Conservation (phyloP, 2,888 invertebrate genomes). For the Cephus pulcher region DNA sequence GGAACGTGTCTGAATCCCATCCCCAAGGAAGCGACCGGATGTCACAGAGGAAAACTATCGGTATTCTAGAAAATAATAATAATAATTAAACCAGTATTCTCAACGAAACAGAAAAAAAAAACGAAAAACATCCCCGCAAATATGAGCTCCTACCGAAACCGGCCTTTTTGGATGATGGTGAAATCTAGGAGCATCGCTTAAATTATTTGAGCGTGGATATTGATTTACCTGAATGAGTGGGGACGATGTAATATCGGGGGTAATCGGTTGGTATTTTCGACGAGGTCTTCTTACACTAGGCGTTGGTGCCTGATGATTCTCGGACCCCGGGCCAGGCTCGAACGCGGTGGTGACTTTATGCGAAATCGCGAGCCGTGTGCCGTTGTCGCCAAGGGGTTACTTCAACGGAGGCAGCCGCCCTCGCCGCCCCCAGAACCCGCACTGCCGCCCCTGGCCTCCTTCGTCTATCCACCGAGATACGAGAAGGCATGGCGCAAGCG, state of each 20-base stretch:
- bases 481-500: conserved; percentile 39
- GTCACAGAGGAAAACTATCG: background rate
- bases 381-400: conserved; percentile 59
- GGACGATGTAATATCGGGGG: conserved; percentile 30
- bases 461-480: conserved; percentile 39
- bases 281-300: conserved; percentile 4
- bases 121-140: background rate
- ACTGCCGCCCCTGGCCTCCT: conserved; percentile 57
- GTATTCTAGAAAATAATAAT: background rate
- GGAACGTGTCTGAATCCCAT: background rate
- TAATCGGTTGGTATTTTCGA: conserved; percentile 19
- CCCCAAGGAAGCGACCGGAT: background rate
- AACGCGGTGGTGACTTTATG: background rate
- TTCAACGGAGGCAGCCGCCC: conserved; percentile 62
- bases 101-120: background rate
- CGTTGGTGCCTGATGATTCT: background rate
- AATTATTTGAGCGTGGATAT: conserved; percentile 20
- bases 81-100: background rate
- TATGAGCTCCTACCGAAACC: background rate
- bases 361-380: conserved; percentile 10
- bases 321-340: background rate
- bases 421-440: conserved; percentile 65
- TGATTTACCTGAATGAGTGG: conserved; percentile 55
- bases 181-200: background rate
- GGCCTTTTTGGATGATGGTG: background rate